Conservation (phyloP, 2,113 vertebrate species). For the Tonatia bakeri region DNA sequence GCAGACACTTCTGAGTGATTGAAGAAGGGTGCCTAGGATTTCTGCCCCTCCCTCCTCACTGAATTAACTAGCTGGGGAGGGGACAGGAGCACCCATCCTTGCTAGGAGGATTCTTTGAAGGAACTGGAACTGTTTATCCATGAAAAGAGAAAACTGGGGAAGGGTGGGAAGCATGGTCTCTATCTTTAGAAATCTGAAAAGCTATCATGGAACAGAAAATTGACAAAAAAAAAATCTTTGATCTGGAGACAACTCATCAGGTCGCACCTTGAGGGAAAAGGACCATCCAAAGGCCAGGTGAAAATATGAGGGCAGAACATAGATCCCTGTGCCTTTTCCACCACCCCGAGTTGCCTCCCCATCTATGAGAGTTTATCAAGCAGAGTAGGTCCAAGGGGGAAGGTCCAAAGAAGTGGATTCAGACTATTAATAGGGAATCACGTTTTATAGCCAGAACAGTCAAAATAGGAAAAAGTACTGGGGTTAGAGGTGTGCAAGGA, state of each 20-base stretch:
- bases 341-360: background rate
- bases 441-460: background rate
- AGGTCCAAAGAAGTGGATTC: background rate
- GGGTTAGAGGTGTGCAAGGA: background rate
- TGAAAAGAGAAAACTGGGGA: slow-evolving; percentile 26
- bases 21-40: background rate
- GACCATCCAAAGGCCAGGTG: background rate
- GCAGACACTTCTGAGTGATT: background rate
- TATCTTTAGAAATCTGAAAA: background rate
- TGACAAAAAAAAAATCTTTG: background rate
- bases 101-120: background rate
- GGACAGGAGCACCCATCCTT: background rate
- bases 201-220: background rate
- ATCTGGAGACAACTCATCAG: background rate
- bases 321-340: background rate
- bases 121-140: background rate
- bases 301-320: background rate
- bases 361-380: background rate
- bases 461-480: background rate
- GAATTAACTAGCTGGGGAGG: background rate
- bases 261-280: background rate
- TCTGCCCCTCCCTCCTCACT: background rate
- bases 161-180: background rate
- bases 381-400: background rate
- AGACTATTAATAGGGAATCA: background rate